Evolutionary conservation across 2,797 vertebrate species (phyloP), one percentile per base, ranked within the genome.

Genomic region (Valencia hispanica): DNA sequence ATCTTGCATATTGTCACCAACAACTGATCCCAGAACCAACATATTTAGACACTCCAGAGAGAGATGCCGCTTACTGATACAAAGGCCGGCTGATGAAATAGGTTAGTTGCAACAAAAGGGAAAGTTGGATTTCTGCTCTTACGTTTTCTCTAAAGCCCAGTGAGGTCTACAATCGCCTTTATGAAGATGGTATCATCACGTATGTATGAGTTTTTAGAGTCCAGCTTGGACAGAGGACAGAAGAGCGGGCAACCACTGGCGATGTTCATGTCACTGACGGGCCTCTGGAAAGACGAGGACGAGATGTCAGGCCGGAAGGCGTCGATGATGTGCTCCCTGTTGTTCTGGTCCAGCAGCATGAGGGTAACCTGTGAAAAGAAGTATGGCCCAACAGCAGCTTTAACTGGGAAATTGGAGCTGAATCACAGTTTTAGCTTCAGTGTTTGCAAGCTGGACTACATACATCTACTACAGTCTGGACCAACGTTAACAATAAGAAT

Each of bases 201-300:
- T 72, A 98, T 96, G 53, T 99, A 99, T 61, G 97, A 96, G 88
- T 97, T 97, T 94, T 97, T 98, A 82, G 96, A 93, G 89, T 99
- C 97, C 90, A 99, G 96, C 87, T 97, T 96, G 17, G 96, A 93
- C 27, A 99, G 96, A 0, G 97, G 97, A 84, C 98, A 99, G 95
- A 99, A 99, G 75, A 99, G 97, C 0, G 98, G 98, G 85, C 98
- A 99, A 84, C 98, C 98, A 0, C 98, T 99, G 86, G 98, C 98
- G 1, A 99, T 97, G 94, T 99, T 99, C 97, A 99, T 99, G 59
- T 99, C 98, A 0, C 96, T 97, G 90, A 98, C 93, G 0, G 98
- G 98, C 75, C 98, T 95, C 95, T 99, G 98, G 93, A 99, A 99
- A 72, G 98, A 99, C 0, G 97, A 98, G 1, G 98, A 99, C 0